Percentiles rank a stretch among this genome's conserved stretches.
Conservation (phyloP, 2,113 vertebrate genomes). For the rat (Rattus norvegicus) region GRCr8 NC_086022.1:123144001-123144500, state of each 20-base stretch:
- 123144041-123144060: rapidly evolving
- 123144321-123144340: not conserved
- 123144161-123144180: not conserved
- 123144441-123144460: not conserved
- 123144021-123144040: rapidly evolving
- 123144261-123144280: rapidly evolving
- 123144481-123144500: conserved; percentile 67
- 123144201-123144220: not conserved
- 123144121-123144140: not conserved
- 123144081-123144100: not conserved
- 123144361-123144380: not conserved
- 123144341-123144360: not conserved
- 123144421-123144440: not conserved
- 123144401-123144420: not conserved
- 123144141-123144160: not conserved
- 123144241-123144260: not conserved
- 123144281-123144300: not conserved
- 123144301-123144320: not conserved
- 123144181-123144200: not conserved
- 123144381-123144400: not conserved
- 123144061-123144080: not conserved
- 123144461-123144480: not conserved
- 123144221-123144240: rapidly evolving
- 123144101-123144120: not conserved
- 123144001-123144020: not conserved